Base-by-base conservation (phyloP, 2,113 vertebrate genomes). In the Rhadina sibilatrix region DNA sequence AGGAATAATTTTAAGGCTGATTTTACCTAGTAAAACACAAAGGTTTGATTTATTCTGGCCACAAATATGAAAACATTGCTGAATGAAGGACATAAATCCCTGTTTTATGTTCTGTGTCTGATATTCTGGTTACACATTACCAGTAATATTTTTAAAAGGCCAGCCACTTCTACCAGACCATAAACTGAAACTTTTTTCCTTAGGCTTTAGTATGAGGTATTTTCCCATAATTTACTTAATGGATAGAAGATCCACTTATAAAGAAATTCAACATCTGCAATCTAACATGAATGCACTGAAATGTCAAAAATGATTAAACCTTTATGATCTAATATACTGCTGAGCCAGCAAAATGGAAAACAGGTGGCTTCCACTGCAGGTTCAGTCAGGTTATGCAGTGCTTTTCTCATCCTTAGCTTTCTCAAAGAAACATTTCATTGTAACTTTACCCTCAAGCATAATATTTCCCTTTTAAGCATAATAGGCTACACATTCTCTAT, bases 171-270 rank as follows among this genome's bases (percentile, higher is more conserved):
- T 72, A 83, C 35, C 14, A 77, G 42, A 35, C 64, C 13, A 15
- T 44, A 83, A 92, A 59, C 16, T 22, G 20, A 94, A 72, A 3
- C 0, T 6, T 71, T 54, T 94, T 90, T 97, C 68, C 71, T 94
- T 87, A 92, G 84, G 46, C 68, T 85, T 33, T 18, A 47, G 12
- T 47, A 89, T n/a, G 72, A 94, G 97, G 72, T 90, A 96, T 88
- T 97, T 97, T 89, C 87, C 83, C 92, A 53, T 88, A 71, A 86
- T 90, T 96, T 90, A 94, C 50, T 83, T 93, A 95, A 94, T 70
- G 54, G 47, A 95, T 46, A 95, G 93, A 96, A 93, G 76, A 97
- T 82, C 49, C 69, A 92, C 33, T 94, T 94, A 91, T 1, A 5
- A 92, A 95, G 75, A 92, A 92, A 90, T 90, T 85, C 64, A 85